Conservation (phyloP, 2,888 invertebrate species). For the Tenodera sinensis region DNA sequence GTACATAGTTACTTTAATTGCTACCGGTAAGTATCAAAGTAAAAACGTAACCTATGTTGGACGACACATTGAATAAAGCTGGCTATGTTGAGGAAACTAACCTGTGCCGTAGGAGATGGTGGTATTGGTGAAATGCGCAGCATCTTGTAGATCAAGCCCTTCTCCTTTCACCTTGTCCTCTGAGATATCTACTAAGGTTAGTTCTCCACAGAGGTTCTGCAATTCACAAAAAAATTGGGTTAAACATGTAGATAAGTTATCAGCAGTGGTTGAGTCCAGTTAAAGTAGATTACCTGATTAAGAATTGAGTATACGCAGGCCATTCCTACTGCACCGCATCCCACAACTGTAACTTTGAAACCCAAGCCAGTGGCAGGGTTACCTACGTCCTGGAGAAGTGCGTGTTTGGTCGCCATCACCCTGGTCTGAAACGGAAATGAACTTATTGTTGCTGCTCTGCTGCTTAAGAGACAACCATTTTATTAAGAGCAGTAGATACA, state of each 20-base stretch:
- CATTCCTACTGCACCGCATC: conserved; percentile 61
- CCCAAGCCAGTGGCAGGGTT: background rate
- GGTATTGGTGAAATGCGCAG: conserved; percentile 51
- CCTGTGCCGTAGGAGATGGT: conserved; percentile 48
- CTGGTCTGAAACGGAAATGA: background rate
- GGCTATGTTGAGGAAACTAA: conserved; percentile 27
- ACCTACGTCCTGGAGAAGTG: background rate
- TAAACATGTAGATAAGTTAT: too few species aligned
- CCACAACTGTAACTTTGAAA: conserved; percentile 78
- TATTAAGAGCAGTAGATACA: too few species aligned
- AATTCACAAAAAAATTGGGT: background rate
- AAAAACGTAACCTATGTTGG: too few species aligned
- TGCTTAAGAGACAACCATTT: too few species aligned
- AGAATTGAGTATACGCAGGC: conserved; percentile 53
- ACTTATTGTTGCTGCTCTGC: too few species aligned
- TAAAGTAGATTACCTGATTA: conserved; percentile 44
- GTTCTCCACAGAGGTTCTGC: conserved; percentile 50
- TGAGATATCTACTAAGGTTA: conserved; percentile 53
- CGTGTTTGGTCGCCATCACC: background rate
- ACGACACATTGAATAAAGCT: too few species aligned
- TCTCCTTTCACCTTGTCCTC: conserved; percentile 53
- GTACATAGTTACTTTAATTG: too few species aligned
- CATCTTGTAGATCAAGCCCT: conserved; percentile 57
- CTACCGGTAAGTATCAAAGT: too few species aligned
- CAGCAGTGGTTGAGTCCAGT: too few species aligned